phyloP scores from a whole-genome alignment of 1,140 invertebrate species.

The Odontomachus brunneus region DNA sequence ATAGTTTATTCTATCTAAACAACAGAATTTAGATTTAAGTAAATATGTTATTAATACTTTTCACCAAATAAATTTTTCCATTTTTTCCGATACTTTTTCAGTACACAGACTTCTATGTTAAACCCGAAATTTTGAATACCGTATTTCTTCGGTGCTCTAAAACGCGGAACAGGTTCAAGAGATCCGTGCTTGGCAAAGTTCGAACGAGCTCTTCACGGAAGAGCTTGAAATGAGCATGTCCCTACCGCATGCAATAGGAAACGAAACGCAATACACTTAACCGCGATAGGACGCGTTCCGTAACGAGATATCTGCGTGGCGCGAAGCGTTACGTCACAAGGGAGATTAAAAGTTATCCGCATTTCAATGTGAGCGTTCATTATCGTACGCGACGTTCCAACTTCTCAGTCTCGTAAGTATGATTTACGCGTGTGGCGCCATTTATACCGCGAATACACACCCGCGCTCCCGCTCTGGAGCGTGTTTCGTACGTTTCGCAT shows the following conservation, averaged over 20 bases:
- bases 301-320: constrained; percentile 6
- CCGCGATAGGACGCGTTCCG: neutral
- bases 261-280: constrained; percentile 32
- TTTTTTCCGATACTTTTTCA: too few species aligned
- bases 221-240: neutral
- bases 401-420: neutral
- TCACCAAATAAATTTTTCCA: too few species aligned
- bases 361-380: constrained; percentile 19
- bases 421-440: neutral
- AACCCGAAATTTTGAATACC: too few species aligned
- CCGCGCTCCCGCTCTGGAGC: neutral
- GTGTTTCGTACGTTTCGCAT: neutral
- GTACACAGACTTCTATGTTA: too few species aligned
- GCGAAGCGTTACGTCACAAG: constrained; percentile 16
- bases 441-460: neutral
- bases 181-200: too few species aligned
- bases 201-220: neutral
- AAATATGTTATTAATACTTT: too few species aligned
- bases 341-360: constrained; percentile 25
- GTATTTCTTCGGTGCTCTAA: too few species aligned
- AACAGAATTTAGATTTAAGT: too few species aligned
- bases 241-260: neutral
- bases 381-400: neutral
- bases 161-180: too few species aligned
- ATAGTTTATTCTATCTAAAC: too few species aligned